Conservation (phyloP, 2,888 invertebrate genomes). For the Chaetogeoica ovagalla region DNA sequence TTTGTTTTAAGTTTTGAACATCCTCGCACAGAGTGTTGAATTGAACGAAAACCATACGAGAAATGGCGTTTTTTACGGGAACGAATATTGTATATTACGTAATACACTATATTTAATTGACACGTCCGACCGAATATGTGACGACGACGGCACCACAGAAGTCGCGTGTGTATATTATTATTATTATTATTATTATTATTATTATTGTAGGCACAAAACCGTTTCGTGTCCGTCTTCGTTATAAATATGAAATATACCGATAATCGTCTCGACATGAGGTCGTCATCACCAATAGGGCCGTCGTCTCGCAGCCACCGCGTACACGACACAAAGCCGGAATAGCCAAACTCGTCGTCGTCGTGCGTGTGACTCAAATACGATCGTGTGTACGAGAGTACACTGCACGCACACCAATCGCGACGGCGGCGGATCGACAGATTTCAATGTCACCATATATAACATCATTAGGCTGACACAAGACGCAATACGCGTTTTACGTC, state of each 20-base stretch:
- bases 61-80: too few species aligned
- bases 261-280: constrained; percentile 34
- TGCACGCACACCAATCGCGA: neutral
- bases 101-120: too few species aligned
- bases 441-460: constrained; percentile 30
- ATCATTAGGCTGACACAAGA: constrained; percentile 20
- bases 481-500: neutral
- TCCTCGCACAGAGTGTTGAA: too few species aligned
- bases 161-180: neutral
- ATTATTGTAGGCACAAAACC: neutral
- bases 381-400: neutral
- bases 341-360: constrained; percentile 20
- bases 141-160: neutral
- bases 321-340: neutral
- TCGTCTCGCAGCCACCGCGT: too few species aligned
- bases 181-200: too few species aligned
- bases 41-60: too few species aligned
- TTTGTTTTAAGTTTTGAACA: too few species aligned
- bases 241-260: constrained; percentile 1
- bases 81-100: too few species aligned
- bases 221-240: neutral
- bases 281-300: constrained; percentile 14
- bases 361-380: neutral
- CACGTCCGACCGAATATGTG: too few species aligned
- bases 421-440: constrained; percentile 14